Conservation (phyloP, 1,140 invertebrate species). For the Drosophila orena region DNA sequence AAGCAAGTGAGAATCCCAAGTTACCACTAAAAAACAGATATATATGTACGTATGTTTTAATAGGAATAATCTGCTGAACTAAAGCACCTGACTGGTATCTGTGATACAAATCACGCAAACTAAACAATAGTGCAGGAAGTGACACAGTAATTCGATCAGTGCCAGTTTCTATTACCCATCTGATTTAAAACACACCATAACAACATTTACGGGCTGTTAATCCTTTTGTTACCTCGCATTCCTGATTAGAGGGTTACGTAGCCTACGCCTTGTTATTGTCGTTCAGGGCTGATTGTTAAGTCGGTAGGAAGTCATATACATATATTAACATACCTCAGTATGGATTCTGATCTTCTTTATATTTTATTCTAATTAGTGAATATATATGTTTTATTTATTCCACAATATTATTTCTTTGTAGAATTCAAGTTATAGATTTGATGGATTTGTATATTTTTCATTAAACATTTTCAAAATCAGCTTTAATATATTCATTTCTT, state of each 20-base stretch:
- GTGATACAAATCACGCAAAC: conserved; percentile 21
- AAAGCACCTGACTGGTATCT: conserved; percentile 23
- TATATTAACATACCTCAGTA: too few species aligned
- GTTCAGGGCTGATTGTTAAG: not conserved
- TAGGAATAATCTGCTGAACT: conserved; percentile 10
- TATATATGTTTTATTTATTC: too few species aligned
- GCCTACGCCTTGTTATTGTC: not conserved
- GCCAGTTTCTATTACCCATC: not conserved
- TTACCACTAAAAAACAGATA: conserved; percentile 11
- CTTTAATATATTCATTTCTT: too few species aligned
- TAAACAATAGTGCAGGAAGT: conserved; percentile 20
- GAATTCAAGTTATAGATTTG: too few species aligned
- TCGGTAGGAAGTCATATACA: not conserved
- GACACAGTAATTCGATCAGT: conserved; percentile 4
- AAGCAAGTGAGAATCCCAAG: conserved; percentile 32
- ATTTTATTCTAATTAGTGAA: too few species aligned
- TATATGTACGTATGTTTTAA: not conserved
- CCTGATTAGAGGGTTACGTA: not conserved
- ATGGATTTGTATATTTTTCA: too few species aligned
- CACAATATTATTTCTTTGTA: too few species aligned
- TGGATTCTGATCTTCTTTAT: too few species aligned
- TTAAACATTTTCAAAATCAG: too few species aligned
- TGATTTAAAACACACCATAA: conserved; percentile 2
- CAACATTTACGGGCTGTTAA: conserved; percentile 7
- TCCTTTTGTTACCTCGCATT: conserved; percentile 1